Evolutionary conservation across 2,113 vertebrate species (phyloP).

Genomic region (Lethenteron reissneri): DNA sequence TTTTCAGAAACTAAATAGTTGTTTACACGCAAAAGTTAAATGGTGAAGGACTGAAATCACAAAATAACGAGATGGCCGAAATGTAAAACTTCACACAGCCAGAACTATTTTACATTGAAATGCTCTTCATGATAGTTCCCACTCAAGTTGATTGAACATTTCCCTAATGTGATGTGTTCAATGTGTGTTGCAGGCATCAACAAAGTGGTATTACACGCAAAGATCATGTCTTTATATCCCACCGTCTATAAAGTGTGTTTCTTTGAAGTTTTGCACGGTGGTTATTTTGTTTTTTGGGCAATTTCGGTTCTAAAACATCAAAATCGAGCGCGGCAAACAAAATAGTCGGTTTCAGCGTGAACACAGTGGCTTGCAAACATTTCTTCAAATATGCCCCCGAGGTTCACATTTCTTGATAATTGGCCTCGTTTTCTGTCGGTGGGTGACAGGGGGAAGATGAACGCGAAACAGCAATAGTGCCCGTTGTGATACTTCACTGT

Average conservation of each 20-base stretch:
- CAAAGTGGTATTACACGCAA: not conserved
- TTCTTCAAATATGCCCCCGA: not conserved
- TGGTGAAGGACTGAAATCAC: no score
- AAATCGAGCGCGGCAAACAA: not conserved
- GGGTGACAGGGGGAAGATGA: no score
- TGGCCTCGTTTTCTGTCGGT: not conserved
- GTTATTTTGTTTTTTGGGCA: not conserved
- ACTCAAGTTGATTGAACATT: not conserved
- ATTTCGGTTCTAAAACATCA: not conserved
- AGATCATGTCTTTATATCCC: not conserved
- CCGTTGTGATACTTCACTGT: no score
- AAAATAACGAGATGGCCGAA: no score
- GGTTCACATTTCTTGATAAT: not conserved
- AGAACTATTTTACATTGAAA: no score
- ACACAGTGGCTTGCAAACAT: not conserved
- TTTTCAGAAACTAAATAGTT: no score
- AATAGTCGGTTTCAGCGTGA: not conserved
- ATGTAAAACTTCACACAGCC: no score
- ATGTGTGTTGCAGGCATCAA: not conserved
- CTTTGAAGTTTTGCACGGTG: not conserved
- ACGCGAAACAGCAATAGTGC: no score
- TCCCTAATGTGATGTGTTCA: not conserved
- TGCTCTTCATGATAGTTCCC: not conserved
- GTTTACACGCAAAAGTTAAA: no score
- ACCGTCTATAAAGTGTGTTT: not conserved